Base-by-base conservation (phyloP, 2,113 vertebrate genomes). In the Anthoscopus minutus region DNA sequence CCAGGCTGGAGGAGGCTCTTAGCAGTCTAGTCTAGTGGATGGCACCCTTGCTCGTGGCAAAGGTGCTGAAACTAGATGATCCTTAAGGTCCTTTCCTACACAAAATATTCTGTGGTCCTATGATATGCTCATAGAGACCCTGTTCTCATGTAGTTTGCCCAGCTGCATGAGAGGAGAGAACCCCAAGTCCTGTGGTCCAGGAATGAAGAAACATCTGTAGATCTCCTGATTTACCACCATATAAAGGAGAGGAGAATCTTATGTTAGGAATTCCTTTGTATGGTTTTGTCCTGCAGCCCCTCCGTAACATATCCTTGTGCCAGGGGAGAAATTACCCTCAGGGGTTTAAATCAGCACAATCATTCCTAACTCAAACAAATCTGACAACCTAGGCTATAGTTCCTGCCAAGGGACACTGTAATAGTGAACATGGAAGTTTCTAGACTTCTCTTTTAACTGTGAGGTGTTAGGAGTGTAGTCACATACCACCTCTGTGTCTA, bases 151-250 rank as follows among this genome's bases (percentile, higher is more conserved):
- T 8, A 18, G 7, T 66, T 57, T 56, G 20, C 42, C 10, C 42
- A 47, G 5, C 31, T 87, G 30, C 30, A 33, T 0, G 0, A 9
- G 23, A 62, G 13, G 5, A 40, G 54, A 70, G 37, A 81, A 20
- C 19, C 8, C 28, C 8, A 44, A 27, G 10, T 51, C 8, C 11
- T 8, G 8, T 28, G 13, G 48, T 72, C n/a, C 38, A 51, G 40
- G 40, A 65, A 28, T 7, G 3, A 13, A 42, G 76, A 67, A 7
- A 40, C 13, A n/a, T 56, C 0, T 0, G 24, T n/a, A 3, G 15
- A 38, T 37, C 56, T 81, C 61, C 18, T 4, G 16, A 51, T 64
- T 45, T 57, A 23, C 27, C 19, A 3, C 31, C 15, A 3, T 3
- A n/a, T 10, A 53, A 72, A 67, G 30, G 17, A 51, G 24, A 79